Base-by-base conservation (phyloP, 2,888 invertebrate species). In the Cancer borealis region DNA sequence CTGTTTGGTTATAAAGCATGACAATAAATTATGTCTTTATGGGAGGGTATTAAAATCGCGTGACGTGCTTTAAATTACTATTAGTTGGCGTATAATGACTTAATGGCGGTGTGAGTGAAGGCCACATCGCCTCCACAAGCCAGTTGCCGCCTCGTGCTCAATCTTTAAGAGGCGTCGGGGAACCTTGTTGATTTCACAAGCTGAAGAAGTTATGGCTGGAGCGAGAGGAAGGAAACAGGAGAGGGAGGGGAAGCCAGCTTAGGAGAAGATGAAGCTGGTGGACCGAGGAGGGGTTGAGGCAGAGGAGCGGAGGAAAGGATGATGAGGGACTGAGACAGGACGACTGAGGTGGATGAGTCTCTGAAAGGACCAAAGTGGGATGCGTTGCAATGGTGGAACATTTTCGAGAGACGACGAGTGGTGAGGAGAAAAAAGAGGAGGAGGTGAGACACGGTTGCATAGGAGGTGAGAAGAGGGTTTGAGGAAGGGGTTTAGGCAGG, bases 51-150 rank as follows among this genome's bases (percentile, higher is more conserved):
- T 79, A 79, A 79, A 26, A 30, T 79, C 26, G 79, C 79, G 30
- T 79, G 79, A 66, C 79, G 30, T 26, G 30, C 26, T 30, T 79
- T 79, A 79, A 79, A 79, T 79, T 79, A 79, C 79, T 26, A 79
- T 79, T 26, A 79, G 79, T 79, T 79, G 26, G 79, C 10, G 79
- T 79, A 30, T 79, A 26, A 79, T 79, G 26, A 79, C 30, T 79
- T 79, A 79, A 79, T 79, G 30, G 2, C 8, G 79, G 30, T 30
- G 30, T 79, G 79, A 79, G 30, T 79, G 79, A 79, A 79, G 79
- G 79, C 79, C 79, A 26, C 79, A 30, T 6, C 79, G 8, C 30
- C 79, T 79, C 73, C 73, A 73, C 79, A 8, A 66, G 30, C 30
- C 79, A 30, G 66, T 8, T 79, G 30, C 79, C 12, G 30, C 79